Percentiles rank a stretch among this genome's conserved stretches.
phyloP scores from a whole-genome alignment of 2,113 vertebrate genomes.

The Copsychus sechellarum region DNA sequence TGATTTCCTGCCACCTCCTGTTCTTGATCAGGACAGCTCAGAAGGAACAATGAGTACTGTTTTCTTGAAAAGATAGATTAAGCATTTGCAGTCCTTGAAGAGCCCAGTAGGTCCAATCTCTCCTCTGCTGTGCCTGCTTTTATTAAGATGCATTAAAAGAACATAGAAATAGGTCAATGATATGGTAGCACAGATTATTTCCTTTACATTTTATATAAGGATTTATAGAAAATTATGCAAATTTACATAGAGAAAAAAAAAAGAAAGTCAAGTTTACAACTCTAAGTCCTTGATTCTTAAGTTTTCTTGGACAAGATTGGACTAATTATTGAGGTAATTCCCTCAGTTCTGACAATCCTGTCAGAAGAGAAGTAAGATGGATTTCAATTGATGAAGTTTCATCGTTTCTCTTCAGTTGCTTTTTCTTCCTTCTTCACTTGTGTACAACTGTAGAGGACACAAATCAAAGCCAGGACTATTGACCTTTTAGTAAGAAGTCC shows the following conservation, averaged over 20 bases:
- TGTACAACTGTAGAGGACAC: neutral
- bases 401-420: neutral
- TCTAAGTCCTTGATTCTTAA: neutral
- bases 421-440: neutral
- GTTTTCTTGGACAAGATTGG: neutral
- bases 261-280: neutral
- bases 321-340: neutral
- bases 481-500: neutral
- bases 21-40: neutral
- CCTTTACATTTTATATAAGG: neutral
- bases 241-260: neutral
- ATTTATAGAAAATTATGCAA: neutral
- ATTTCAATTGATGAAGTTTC: neutral
- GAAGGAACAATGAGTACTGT: neutral
- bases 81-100: neutral
- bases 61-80: neutral
- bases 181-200: neutral
- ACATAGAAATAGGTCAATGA: neutral
- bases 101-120: neutral
- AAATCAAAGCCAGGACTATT: neutral
- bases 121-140: neutral
- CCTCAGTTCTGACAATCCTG: neutral
- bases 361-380: neutral
- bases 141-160: neutral
- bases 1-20: neutral